A percentile compares a stretch with the other conserved stretches of the same genome.
These are phyloP conservation scores for Catocala nupta DNA, from an alignment of 2,888 invertebrate genomes.

Conservation along the genomic window DNA sequence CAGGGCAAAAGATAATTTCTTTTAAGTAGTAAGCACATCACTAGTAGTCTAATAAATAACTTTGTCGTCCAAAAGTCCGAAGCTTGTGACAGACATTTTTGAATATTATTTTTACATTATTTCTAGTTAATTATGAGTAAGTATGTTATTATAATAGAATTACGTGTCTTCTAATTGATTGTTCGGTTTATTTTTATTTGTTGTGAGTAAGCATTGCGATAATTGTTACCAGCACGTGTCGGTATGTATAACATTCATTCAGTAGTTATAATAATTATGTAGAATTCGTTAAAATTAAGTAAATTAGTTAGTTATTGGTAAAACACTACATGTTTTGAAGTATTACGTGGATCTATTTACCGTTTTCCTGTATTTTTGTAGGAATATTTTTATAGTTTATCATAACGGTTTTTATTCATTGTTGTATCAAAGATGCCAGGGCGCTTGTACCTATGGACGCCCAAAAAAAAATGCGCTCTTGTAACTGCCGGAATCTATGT, in stretches of 20 bases:
- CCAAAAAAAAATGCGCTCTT: slow-evolving; percentile 12
- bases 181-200: slow-evolving; percentile 8
- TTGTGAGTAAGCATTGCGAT: slow-evolving; percentile 17
- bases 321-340: background rate
- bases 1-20: too few species aligned
- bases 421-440: slow-evolving; percentile 43
- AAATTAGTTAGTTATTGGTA: slow-evolving; percentile 6
- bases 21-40: slow-evolving; percentile 17
- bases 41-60: slow-evolving; percentile 18
- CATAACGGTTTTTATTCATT: slow-evolving; percentile 52
- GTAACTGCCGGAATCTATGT: background rate
- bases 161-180: slow-evolving; percentile 13
- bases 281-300: slow-evolving; percentile 15
- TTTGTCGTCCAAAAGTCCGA: slow-evolving; percentile 9
- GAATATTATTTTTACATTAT: slow-evolving; percentile 47
- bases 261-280: slow-evolving; percentile 22
- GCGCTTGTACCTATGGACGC: slow-evolving; percentile 29
- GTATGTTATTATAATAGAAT: slow-evolving; percentile 20
- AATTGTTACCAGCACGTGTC: slow-evolving; percentile 43
- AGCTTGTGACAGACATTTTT: slow-evolving; percentile 54
- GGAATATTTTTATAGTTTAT: slow-evolving; percentile 18
- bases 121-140: slow-evolving; percentile 45
- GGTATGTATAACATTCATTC: slow-evolving; percentile 25
- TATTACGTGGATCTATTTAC: background rate
- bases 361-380: background rate